phyloP scores from a whole-genome alignment of 2,113 vertebrate species.

The human region DNA sequence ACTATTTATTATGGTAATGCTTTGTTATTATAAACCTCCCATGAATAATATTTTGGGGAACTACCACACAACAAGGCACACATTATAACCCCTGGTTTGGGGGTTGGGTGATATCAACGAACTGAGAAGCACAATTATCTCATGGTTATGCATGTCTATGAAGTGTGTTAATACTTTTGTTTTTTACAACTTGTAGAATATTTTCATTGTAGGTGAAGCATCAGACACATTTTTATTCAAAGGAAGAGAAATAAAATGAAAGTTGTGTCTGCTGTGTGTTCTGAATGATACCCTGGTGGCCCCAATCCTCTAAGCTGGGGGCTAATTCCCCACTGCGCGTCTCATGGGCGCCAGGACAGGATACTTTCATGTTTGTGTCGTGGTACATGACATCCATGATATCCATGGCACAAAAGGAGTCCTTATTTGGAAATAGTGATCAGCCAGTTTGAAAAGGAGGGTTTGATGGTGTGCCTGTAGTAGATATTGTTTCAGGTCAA shows the following conservation, averaged over 20 bases:
- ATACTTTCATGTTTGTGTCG: slow-evolving; percentile 32
- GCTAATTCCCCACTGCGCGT: not conserved
- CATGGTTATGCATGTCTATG: slow-evolving; percentile 44
- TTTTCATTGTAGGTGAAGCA: slow-evolving; percentile 75
- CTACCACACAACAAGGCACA: slow-evolving; percentile 79
- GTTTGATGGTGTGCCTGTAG: not conserved
- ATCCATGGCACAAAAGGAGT: not conserved
- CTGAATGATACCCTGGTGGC: slow-evolving; percentile 43
- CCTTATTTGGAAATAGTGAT: slow-evolving; percentile 21
- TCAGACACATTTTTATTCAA: slow-evolving; percentile 63
- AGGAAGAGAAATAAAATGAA: slow-evolving; percentile 65
- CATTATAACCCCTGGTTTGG: slow-evolving; percentile 57
- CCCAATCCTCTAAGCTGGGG: not conserved
- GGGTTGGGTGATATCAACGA: slow-evolving; percentile 30
- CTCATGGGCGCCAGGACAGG: not conserved
- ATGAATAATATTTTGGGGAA: slow-evolving; percentile 80
- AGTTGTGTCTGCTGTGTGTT: slow-evolving; percentile 45
- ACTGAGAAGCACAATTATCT: slow-evolving; percentile 77
- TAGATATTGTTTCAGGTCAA: not conserved
- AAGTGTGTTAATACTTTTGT: slow-evolving; percentile 71
- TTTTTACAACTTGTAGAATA: slow-evolving; percentile 67
- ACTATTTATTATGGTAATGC: slow-evolving; percentile 84
- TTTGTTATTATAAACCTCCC: slow-evolving; percentile 79
- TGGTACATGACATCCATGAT: not conserved
- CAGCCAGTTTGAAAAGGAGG: not conserved